Evolutionary conservation across 2,888 invertebrate genomes (phyloP), one percentile per base, ranked within the genome.

Genomic region (Phalera bucephala): DNA sequence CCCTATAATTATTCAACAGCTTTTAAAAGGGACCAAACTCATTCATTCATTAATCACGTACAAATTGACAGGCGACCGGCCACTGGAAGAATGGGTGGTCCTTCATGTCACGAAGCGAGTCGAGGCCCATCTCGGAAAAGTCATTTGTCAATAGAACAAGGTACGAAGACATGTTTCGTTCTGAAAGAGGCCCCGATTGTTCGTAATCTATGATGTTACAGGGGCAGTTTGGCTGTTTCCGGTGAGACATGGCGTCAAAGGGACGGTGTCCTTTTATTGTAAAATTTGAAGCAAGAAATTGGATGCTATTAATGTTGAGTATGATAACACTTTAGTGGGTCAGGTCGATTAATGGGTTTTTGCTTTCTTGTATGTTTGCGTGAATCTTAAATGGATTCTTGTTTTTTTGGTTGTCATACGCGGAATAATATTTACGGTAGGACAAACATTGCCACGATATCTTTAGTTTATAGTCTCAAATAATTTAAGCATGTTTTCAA

Each of bases 181-280:
- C 23, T 23, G 10, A 3, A 5, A 23, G 23, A 23, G 23, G 23
- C 11, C 23, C 6, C 23, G 3, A 23, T 23, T 23, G 23, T 23
- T 23, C 23, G 23, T 23, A 23, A 23, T 23, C 23, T 23, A 23
- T 23, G 23, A 23, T 23, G 23, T 11, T 23, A 23, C 11, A 23
- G 23, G 6, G 11, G 6, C 11, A 23, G 23, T 23, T 23, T 23
- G 23, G 11, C 5, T 5, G 11, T 23, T 23, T 23, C 23, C 23
- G 10, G 11, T 11, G 23, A 23, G 22, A 10, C 10, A 23, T 23
- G 11, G 3, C 11, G 23, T 11, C 23, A 11, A 11, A 11, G 11
- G 23, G 23, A 5, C 23, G 23, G 23, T 5, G 23, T 23, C 11
- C 23, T 23, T 23, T 23, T 23, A 11, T 23, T 23, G 23, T 5